phyloP scores from a whole-genome alignment of 2,888 invertebrate genomes.

The Aspidapion aeneum region DNA sequence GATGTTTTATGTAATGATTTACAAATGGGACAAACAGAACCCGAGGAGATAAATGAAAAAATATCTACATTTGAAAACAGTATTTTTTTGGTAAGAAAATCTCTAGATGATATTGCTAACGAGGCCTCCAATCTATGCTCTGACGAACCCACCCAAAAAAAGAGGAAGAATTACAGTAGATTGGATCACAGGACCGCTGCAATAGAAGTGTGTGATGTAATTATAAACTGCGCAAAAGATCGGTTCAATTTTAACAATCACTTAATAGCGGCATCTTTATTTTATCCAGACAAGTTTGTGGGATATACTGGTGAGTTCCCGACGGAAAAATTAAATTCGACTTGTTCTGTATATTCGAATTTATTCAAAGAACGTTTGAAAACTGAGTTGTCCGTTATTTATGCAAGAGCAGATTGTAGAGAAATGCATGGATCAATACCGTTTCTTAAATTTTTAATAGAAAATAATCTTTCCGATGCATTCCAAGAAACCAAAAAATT shows the following conservation, averaged over 20 bases:
- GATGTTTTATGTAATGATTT: constrained; percentile 29
- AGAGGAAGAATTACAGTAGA: constrained; percentile 7
- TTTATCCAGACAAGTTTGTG: constrained; percentile 26
- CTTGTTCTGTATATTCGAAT: constrained; percentile 21
- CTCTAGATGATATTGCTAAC: constrained; percentile 18
- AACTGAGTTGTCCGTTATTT: constrained; percentile 31
- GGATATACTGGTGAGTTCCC: constrained; percentile 24
- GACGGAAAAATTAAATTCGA: constrained; percentile 15
- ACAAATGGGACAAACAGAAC: constrained; percentile 20
- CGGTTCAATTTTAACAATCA: constrained; percentile 33
- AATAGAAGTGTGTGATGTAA: constrained; percentile 30
- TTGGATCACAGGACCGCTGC: constrained; percentile 12
- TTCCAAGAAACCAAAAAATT: constrained; percentile 32
- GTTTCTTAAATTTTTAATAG: constrained; percentile 20
- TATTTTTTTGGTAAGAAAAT: constrained; percentile 17
- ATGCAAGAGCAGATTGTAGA: constrained; percentile 27
- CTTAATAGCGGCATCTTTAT: constrained; percentile 29
- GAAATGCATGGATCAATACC: constrained; percentile 25
- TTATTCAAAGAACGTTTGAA: constrained; percentile 29
- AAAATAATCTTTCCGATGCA: constrained; percentile 24
- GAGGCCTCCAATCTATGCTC: constrained; percentile 14
- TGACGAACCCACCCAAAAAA: constrained; percentile 9
- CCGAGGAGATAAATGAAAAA: constrained; percentile 9
- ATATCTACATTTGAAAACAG: constrained; percentile 18
- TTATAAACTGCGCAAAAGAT: constrained; percentile 28